Evolutionary conservation across 2,113 vertebrate genomes (phyloP).

Genomic region (Corythoichthys haematopterus): DNA sequence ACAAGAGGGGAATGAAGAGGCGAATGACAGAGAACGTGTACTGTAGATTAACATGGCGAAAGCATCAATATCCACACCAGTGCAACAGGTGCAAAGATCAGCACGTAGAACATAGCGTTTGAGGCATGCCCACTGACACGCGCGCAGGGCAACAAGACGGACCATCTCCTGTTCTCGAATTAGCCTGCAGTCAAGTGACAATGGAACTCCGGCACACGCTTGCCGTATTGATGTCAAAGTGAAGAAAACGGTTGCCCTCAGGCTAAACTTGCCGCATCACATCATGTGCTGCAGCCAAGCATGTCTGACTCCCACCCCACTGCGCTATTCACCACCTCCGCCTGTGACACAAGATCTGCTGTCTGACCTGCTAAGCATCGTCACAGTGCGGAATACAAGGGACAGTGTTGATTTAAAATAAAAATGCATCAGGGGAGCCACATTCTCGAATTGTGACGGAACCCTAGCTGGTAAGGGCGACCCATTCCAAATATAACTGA

Average conservation of each 20-base stretch:
- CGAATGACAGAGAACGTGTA: background rate
- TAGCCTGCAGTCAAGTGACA: conserved; percentile 72
- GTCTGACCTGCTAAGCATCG: conserved; percentile 62
- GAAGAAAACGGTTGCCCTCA: conserved; percentile 37
- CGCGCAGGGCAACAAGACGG: conserved; percentile 35
- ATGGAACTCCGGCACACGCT: conserved; percentile 54
- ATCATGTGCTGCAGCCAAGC: conserved; percentile 53
- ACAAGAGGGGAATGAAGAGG: conserved; percentile 5
- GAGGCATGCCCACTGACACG: conserved; percentile 5
- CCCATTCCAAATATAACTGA: conserved; percentile 24
- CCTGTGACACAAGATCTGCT: conserved; percentile 54
- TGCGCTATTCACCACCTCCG: conserved; percentile 19
- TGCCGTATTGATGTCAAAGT: conserved; percentile 51
- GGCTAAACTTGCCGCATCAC: conserved; percentile 39
- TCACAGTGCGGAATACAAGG: conserved; percentile 28
- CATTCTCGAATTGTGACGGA: conserved; percentile 42
- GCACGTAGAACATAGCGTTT: conserved; percentile 20
- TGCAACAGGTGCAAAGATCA: conserved; percentile 37
- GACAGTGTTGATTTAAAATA: conserved; percentile 22
- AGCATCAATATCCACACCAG: conserved; percentile 9
- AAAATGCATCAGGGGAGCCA: conserved; percentile 17
- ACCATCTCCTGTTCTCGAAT: conserved; percentile 57
- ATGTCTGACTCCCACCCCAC: conserved; percentile 24
- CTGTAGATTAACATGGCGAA: background rate
- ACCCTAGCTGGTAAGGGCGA: conserved; percentile 16